These are phyloP conservation scores for Mormyrus lacerda DNA, from an alignment of 2,113 vertebrate genomes.

Conservation along the genomic window DNA sequence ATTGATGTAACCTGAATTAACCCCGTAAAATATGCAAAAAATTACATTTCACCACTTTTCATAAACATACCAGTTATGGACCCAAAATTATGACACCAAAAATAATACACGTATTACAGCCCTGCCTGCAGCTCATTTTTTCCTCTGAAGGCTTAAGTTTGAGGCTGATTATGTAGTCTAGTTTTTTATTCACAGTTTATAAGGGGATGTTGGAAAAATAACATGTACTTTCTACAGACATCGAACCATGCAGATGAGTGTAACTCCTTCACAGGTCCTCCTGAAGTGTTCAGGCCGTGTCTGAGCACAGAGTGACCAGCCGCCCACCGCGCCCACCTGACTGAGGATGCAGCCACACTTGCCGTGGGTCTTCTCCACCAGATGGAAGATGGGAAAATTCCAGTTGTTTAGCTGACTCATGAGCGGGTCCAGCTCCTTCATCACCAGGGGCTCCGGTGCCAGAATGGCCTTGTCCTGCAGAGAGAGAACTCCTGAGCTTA, in stretches of 20 bases:
- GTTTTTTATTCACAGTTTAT: background rate
- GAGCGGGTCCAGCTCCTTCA: slow-evolving; percentile 81
- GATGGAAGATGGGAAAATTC: slow-evolving; percentile 96
- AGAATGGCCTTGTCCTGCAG: slow-evolving; percentile 77
- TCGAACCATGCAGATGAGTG: background rate
- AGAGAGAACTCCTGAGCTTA: slow-evolving; percentile 16
- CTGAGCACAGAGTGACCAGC: background rate
- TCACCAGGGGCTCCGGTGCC: slow-evolving; percentile 87
- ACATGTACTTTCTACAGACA: background rate
- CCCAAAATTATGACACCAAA: background rate
- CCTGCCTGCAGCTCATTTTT: background rate
- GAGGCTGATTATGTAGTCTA: background rate
- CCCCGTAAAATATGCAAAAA: background rate
- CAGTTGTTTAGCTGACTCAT: slow-evolving; percentile 90
- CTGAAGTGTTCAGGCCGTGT: background rate
- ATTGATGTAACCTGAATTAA: background rate
- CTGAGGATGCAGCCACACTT: slow-evolving; percentile 90
- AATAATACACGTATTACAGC: background rate
- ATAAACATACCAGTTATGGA: background rate
- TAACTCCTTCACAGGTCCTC: background rate
- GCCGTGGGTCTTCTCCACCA: slow-evolving; percentile 87
- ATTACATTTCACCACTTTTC: background rate
- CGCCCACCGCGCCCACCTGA: slow-evolving; percentile 68
- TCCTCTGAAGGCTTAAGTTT: background rate
- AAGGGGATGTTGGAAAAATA: background rate